Conservation (phyloP, 2,797 vertebrate species). For the Ara ararauna region DNA sequence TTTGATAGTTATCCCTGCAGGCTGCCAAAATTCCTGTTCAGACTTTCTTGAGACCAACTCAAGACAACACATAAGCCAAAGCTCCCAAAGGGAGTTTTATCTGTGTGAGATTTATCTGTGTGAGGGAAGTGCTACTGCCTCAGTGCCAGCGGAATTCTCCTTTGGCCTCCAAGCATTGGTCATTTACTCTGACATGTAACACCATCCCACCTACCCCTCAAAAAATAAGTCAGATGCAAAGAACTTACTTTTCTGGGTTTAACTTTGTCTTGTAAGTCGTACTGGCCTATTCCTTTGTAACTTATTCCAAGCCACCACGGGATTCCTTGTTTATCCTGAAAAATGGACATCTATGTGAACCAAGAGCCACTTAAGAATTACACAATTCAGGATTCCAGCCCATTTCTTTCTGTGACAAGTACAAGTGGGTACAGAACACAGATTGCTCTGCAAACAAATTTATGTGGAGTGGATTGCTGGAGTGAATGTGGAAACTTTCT, state of each 20-base stretch:
- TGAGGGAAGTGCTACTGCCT: neutral
- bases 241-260: constrained; percentile 94
- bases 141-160: neutral
- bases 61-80: neutral
- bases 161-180: neutral
- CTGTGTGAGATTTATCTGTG: no score
- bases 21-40: neutral
- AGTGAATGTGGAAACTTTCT: neutral
- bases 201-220: accelerated
- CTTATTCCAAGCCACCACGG: constrained; percentile 99
- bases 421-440: neutral
- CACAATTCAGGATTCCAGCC: constrained; percentile 3
- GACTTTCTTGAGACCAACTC: neutral
- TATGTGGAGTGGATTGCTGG: constrained; percentile 9
- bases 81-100: neutral
- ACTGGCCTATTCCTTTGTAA: constrained; percentile 97
- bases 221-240: neutral
- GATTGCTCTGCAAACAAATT: neutral
- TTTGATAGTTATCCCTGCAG: neutral
- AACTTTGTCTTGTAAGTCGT: constrained; percentile 95
- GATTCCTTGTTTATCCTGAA: constrained; percentile 96
- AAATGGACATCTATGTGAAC: constrained; percentile 44
- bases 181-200: neutral
- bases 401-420: constrained; percentile 22
- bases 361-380: neutral